phyloP scores from a whole-genome alignment of 2,797 vertebrate genomes.

The Epinephelus malabaricus region DNA sequence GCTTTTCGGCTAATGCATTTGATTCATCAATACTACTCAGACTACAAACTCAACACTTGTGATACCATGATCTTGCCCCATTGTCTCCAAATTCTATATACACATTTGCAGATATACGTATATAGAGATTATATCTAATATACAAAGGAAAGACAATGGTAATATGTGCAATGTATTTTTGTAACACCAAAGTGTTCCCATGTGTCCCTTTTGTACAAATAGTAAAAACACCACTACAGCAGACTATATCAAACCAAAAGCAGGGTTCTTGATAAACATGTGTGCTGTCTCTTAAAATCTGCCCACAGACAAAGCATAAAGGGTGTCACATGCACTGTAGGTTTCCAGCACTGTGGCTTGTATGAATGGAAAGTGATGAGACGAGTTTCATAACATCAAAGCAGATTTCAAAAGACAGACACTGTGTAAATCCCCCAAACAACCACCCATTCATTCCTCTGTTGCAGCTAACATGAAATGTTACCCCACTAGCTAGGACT shows the following conservation, averaged over 20 bases:
- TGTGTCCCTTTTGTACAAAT: background rate
- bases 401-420: background rate
- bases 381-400: background rate
- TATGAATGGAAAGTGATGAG: constrained; percentile 17
- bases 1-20: no score
- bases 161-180: constrained; percentile 3
- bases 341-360: constrained; percentile 5
- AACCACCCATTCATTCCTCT: constrained; percentile 4
- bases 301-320: background rate
- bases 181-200: background rate
- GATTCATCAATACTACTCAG: no score
- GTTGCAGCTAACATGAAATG: background rate
- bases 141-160: background rate
- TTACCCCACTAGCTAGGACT: background rate
- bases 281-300: background rate
- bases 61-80: no score
- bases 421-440: constrained; percentile 1
- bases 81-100: no score
- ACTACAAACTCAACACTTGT: no score
- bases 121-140: background rate
- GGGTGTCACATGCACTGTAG: background rate
- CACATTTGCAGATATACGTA: no score
- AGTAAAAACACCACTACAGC: background rate
- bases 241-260: constrained; percentile 4
- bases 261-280: constrained; percentile 3